phyloP scores from a whole-genome alignment of 2,797 vertebrate species.

The Melanotaenia parkinsoni region DNA sequence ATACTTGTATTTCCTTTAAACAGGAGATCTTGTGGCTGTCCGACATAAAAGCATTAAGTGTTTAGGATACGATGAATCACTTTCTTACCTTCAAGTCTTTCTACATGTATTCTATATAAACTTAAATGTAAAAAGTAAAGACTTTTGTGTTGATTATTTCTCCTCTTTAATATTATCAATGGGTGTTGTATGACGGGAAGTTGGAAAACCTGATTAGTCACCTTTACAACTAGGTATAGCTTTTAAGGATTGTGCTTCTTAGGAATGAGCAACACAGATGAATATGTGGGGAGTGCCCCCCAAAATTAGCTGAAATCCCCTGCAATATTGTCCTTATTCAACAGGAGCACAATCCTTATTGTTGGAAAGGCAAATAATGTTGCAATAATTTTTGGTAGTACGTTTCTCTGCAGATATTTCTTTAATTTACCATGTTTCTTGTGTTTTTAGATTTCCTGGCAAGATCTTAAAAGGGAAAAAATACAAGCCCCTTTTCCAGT shows the following conservation, averaged over 20 bases:
- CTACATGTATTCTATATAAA: too few species aligned
- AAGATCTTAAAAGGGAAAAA: slow-evolving; percentile 91
- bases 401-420: background rate
- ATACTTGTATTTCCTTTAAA: slow-evolving; percentile 3
- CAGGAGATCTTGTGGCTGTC: slow-evolving; percentile 4
- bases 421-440: slow-evolving; percentile 2
- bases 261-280: background rate
- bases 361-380: background rate
- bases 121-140: background rate
- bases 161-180: background rate
- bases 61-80: background rate
- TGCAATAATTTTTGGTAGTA: background rate
- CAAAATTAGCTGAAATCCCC: background rate
- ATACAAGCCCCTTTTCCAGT: slow-evolving; percentile 94
- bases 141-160: background rate
- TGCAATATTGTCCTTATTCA: too few species aligned
- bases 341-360: too few species aligned
- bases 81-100: background rate
- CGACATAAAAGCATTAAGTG: background rate
- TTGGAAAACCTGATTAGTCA: background rate
- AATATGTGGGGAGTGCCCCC: background rate
- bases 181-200: too few species aligned
- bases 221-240: background rate
- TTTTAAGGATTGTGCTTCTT: background rate
- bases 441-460: slow-evolving; percentile 90